Evolutionary conservation across 2,797 vertebrate genomes (phyloP).

Genomic region (Ctenopoma multispine): DNA sequence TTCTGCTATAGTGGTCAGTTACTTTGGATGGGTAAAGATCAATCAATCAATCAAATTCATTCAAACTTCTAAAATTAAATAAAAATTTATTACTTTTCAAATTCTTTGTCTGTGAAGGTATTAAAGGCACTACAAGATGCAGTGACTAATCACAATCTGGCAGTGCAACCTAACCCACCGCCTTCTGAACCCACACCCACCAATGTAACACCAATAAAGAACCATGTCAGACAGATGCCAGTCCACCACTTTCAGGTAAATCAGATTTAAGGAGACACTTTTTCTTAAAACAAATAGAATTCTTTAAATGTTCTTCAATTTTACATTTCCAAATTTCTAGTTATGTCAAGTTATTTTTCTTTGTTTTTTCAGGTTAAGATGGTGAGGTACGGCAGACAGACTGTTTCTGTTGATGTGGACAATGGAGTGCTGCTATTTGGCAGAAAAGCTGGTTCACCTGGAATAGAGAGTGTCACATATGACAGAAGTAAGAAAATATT

Average conservation of each 20-base stretch:
- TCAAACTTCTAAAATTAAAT: not conserved
- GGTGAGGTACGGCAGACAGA: slow-evolving; percentile 83
- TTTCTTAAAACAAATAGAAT: not conserved
- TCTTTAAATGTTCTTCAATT: not conserved
- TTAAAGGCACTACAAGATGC: slow-evolving; percentile 86
- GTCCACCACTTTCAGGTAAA: slow-evolving; percentile 85
- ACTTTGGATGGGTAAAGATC: no score
- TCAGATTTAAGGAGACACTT: not conserved
- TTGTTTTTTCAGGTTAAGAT: slow-evolving; percentile 82
- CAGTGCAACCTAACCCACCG: slow-evolving; percentile 72
- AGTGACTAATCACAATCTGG: slow-evolving; percentile 85
- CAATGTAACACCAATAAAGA: slow-evolving; percentile 59
- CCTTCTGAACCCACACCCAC: slow-evolving; percentile 69
- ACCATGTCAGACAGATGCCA: slow-evolving; percentile 65
- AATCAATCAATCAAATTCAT: no score
- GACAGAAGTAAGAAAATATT: slow-evolving; percentile 82
- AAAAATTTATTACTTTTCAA: not conserved
- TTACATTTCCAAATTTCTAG: no score
- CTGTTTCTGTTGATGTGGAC: slow-evolving; percentile 84
- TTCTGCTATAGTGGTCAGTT: no score
- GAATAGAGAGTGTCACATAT: slow-evolving; percentile 81
- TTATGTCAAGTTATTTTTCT: no score
- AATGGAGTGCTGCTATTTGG: slow-evolving; percentile 84
- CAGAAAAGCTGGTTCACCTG: slow-evolving; percentile 78
- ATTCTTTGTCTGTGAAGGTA: slow-evolving; percentile 72